A percentile compares a stretch with the other conserved stretches of the same genome.
phyloP scores from a whole-genome alignment of 2,113 vertebrate genomes.

The Catagonus wagneri region DNA sequence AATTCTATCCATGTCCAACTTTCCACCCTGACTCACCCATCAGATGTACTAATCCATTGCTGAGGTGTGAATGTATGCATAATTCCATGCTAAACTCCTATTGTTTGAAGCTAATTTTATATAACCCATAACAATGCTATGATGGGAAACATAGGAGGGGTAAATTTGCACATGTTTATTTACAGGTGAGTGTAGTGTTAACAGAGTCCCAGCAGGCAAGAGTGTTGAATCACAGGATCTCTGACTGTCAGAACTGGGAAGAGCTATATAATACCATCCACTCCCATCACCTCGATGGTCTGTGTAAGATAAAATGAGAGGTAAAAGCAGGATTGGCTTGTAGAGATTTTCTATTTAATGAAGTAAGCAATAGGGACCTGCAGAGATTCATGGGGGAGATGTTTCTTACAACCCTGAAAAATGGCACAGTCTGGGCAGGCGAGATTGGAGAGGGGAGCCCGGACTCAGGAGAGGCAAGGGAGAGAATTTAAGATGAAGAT shows the following conservation, averaged over 20 bases:
- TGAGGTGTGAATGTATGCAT: background rate
- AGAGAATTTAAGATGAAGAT: background rate
- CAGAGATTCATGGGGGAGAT: background rate
- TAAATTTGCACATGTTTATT: background rate
- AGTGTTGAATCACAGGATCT: background rate
- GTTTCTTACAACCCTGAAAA: background rate
- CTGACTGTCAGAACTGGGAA: background rate
- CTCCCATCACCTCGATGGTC: background rate
- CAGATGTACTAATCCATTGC: background rate
- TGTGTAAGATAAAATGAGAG: conserved; percentile 16
- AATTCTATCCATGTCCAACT: background rate
- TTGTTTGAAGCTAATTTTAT: background rate
- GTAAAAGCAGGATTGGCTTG: conserved; percentile 28
- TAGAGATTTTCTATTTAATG: conserved; percentile 27
- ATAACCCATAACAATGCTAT: no score
- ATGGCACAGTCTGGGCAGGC: background rate
- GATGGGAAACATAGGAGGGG: background rate
- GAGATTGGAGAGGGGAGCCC: background rate
- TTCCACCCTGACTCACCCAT: no score
- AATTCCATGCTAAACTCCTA: background rate
- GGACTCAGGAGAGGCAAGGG: background rate
- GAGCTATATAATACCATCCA: background rate
- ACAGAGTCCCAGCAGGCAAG: background rate
- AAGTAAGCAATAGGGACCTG: conserved; percentile 19
- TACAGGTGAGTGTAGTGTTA: background rate